Evolutionary conservation across 2,797 vertebrate genomes (phyloP).

Genomic region (Meriones psammophilus): DNA sequence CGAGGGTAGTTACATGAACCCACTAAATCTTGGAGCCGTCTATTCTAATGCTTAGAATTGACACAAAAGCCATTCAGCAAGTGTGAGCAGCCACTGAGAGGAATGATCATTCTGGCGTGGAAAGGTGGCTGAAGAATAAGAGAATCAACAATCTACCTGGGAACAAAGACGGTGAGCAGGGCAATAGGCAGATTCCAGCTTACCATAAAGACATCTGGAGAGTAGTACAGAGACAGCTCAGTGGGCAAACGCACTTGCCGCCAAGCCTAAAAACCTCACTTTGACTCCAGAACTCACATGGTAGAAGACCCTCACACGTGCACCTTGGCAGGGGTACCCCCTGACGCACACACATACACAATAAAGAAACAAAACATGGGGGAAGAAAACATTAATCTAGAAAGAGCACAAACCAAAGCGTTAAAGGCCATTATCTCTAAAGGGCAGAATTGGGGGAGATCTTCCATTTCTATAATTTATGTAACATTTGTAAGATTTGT

Average conservation of each 20-base stretch:
- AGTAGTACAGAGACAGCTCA: neutral
- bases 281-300: neutral
- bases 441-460: conserved; percentile 30
- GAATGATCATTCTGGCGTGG: neutral
- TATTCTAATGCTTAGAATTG: neutral
- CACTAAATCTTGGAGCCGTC: neutral
- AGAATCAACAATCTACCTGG: neutral
- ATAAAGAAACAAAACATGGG: neutral
- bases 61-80: neutral
- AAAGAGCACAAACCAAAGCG: conserved; percentile 47
- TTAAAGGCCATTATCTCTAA: conserved; percentile 34
- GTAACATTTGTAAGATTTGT: conserved; percentile 30
- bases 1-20: neutral
- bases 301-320: neutral
- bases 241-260: too few species aligned
- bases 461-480: conserved; percentile 43
- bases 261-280: neutral
- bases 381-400: neutral
- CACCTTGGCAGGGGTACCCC: neutral
- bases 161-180: neutral
- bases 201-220: conserved; percentile 42
- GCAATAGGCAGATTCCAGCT: neutral
- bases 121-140: neutral
- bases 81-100: neutral
- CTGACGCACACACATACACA: neutral